Base-by-base conservation (phyloP, 1,140 invertebrate genomes). In the Aphidius gifuensis region DNA sequence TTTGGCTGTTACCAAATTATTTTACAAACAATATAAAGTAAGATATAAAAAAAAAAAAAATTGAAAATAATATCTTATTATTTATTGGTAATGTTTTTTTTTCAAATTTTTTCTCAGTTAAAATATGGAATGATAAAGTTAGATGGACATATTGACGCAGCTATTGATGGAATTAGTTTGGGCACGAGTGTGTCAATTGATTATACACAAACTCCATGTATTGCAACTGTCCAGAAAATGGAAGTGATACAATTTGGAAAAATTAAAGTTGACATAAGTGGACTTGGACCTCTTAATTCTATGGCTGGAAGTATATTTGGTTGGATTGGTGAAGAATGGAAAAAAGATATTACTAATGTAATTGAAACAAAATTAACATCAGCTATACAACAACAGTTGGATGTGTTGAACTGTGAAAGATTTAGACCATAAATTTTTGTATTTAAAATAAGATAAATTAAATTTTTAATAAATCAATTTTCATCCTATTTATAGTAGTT, bases 21-120 rank as follows among this genome's bases (percentile, higher is more conserved):
- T 62, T 5, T 70, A 65, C 21, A 1, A 64, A 44, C n/a, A 65
- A 11, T 73, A 69, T 21, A 64, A 61, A 58, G 70, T 73, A 71
- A 67, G 45, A 5, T 55, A 55, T 2, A 9, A 32, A 32, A 32
- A 32, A 32, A 32, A 32, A 32, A 32, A 32, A 32, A 32, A 32
- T 32, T 32, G 1, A 32, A 32, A 32, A 32, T 32, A 32, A 32
- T 9, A 40, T 42, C 32, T 16, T 9, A 39, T 61, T 40, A 38
- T n/a, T 23, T 46, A 45, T n/a, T 4, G 32, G 47, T 58, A 61
- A 5, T 32, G 4, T 46, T 38, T 53, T 42, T 21, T 39, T 61
- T 8, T 46, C 43, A 46, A 5, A 32, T 43, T 44, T 6, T 50
- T 39, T 66, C 64, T 51, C 45, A 74, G 69, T n/a, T 72, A 11